Conservation (phyloP, 2,113 vertebrate species). For the Ictidomys tridecemlineatus region DNA sequence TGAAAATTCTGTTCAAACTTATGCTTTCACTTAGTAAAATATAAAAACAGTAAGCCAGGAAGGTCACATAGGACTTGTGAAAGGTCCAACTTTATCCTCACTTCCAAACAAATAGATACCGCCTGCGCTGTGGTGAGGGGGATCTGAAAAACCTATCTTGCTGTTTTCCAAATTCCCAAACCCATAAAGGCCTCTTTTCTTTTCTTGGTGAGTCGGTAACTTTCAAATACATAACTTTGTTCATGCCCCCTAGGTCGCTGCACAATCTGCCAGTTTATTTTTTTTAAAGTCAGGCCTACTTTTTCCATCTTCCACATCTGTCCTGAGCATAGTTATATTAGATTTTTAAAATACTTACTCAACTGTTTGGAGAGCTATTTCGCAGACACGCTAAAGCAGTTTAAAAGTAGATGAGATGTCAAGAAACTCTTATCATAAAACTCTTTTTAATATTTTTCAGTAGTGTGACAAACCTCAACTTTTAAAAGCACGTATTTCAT, state of each 20-base stretch:
- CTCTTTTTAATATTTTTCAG: background rate
- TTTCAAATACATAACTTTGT: background rate
- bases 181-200: background rate
- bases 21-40: background rate
- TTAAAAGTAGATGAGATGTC: too few species aligned
- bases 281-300: background rate
- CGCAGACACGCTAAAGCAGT: background rate
- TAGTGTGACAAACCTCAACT: background rate
- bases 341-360: background rate
- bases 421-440: background rate
- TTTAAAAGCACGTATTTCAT: constrained; percentile 4
- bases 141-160: background rate
- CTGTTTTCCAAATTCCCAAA: constrained; percentile 1
- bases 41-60: background rate
- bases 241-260: background rate
- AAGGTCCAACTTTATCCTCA: background rate
- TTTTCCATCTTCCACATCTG: background rate
- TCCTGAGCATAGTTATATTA: background rate
- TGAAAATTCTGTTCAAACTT: background rate
- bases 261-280: background rate
- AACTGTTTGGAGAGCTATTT: background rate
- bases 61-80: background rate
- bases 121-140: background rate
- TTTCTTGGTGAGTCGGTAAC: background rate
- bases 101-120: background rate